phyloP scores from a whole-genome alignment of 1,140 invertebrate genomes.

The Neodiprion lecontei region DNA sequence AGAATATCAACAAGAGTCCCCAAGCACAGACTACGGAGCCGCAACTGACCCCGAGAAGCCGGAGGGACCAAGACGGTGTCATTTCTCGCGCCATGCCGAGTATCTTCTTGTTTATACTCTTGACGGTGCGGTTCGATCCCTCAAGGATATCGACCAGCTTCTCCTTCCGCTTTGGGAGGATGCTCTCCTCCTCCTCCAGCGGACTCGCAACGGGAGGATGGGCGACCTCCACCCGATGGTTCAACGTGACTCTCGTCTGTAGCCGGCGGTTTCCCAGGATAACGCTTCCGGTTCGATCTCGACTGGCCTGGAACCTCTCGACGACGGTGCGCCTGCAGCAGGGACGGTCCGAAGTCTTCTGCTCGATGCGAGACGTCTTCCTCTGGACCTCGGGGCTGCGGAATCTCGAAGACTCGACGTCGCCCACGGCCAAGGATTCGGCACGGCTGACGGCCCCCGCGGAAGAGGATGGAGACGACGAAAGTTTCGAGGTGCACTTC shows the following conservation, averaged over 20 bases:
- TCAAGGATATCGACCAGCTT: conserved; percentile 40
- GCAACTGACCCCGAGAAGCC: conserved; percentile 53
- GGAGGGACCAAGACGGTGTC: conserved; percentile 54
- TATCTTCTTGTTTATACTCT: conserved; percentile 51
- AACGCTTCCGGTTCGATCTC: neutral
- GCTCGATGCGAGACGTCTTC: too few relatives aligned
- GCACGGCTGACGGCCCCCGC: neutral
- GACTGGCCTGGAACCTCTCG: neutral
- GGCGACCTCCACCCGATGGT: neutral
- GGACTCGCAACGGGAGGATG: neutral
- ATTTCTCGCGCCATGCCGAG: conserved; percentile 52
- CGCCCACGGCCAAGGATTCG: neutral
- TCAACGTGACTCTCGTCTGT: neutral
- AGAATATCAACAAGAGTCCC: conserved; percentile 51
- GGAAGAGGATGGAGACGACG: neutral
- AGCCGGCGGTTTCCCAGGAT: too few relatives aligned
- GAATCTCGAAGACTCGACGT: neutral
- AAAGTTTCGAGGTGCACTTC: neutral
- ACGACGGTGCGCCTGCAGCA: neutral
- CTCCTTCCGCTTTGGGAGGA: neutral
- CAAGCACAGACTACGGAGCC: conserved; percentile 55
- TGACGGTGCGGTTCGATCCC: conserved; percentile 44
- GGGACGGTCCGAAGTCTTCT: neutral
- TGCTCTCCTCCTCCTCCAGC: conserved; percentile 11
- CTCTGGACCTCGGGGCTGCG: neutral